A percentile compares a stretch with the other conserved stretches of the same genome.
phyloP scores from a whole-genome alignment of 1,140 invertebrate genomes.

The Calosoma granatense region DNA sequence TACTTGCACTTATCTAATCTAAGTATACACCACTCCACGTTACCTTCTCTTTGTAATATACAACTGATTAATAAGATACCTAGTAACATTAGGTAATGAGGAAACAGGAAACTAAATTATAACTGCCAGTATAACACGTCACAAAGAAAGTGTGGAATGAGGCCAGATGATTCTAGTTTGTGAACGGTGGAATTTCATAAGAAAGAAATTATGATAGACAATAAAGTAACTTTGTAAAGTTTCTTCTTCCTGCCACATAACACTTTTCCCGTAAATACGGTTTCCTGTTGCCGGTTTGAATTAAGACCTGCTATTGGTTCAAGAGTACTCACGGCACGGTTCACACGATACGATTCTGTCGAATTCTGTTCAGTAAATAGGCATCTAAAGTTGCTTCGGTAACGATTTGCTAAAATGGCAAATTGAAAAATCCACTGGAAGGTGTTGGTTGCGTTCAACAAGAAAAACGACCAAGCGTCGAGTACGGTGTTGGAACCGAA shows the following conservation, averaged over 20 bases:
- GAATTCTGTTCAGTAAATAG: background rate
- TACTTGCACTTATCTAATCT: background rate
- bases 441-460: too few relatives aligned
- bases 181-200: background rate
- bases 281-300: background rate
- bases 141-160: background rate
- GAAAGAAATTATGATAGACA: background rate
- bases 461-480: too few relatives aligned
- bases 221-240: background rate
- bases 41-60: background rate
- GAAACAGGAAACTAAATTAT: background rate
- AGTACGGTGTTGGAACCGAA: too few relatives aligned
- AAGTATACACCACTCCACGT: background rate
- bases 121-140: background rate
- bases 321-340: background rate
- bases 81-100: too few relatives aligned
- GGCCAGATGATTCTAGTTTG: background rate
- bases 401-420: background rate
- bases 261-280: background rate
- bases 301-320: background rate
- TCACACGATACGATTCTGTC: too few relatives aligned
- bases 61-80: background rate
- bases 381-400: background rate
- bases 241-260: background rate
- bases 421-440: background rate